phyloP scores from a whole-genome alignment of 1,140 invertebrate species.

The Drosophila funebris region DNA sequence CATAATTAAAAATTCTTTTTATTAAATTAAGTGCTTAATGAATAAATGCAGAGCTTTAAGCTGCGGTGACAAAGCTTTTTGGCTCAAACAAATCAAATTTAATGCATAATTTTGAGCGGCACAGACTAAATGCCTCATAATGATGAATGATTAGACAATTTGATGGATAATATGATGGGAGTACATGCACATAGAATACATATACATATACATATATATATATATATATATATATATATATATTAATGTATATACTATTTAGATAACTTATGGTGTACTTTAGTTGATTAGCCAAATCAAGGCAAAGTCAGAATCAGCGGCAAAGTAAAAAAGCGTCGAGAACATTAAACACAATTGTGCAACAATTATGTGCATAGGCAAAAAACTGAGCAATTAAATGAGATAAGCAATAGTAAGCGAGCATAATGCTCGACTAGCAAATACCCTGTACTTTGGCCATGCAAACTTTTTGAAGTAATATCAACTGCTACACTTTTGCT shows the following conservation, averaged over 20 bases:
- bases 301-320: constrained; percentile 2
- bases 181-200: not conserved
- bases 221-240: not conserved
- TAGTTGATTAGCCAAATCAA: constrained; percentile 21
- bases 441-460: constrained; percentile 1
- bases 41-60: not conserved
- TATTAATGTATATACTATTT: not conserved
- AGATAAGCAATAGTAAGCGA: not conserved
- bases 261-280: not conserved
- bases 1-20: too few relatives aligned
- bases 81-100: not conserved
- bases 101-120: constrained; percentile 6
- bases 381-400: not conserved
- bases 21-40: not conserved
- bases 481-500: too few relatives aligned
- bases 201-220: too few relatives aligned
- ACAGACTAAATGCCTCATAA: not conserved
- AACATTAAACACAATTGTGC: constrained; percentile 6
- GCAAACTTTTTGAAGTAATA: too few relatives aligned
- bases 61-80: not conserved
- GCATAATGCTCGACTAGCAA: not conserved
- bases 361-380: not conserved
- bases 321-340: not conserved
- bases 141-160: not conserved
- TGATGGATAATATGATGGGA: not conserved